These are phyloP conservation scores for Calonectris borealis DNA, from an alignment of 2,113 vertebrate species.

Conservation along the genomic window DNA sequence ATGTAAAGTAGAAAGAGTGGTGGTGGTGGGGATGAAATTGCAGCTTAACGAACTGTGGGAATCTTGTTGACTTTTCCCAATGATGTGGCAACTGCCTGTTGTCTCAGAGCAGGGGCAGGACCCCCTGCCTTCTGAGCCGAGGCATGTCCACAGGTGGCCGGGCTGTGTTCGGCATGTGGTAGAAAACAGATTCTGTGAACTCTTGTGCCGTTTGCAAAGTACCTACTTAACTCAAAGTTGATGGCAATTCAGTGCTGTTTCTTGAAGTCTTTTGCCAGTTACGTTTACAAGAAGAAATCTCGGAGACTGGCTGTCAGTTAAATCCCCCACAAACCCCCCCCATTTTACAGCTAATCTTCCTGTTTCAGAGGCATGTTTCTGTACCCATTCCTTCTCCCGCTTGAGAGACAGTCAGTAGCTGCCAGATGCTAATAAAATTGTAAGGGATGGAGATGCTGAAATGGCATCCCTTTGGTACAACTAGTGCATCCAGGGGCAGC, in stretches of 20 bases:
- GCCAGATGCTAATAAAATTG: constrained; percentile 23
- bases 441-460: background rate
- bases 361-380: background rate
- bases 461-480: constrained; percentile 4
- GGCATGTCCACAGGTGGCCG: background rate
- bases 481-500: background rate
- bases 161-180: background rate
- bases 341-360: background rate
- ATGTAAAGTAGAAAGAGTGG: background rate
- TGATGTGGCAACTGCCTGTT: background rate
- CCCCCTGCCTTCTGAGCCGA: background rate
- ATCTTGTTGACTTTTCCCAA: background rate
- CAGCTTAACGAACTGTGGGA: background rate
- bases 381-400: background rate
- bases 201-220: background rate
- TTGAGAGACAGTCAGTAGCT: background rate
- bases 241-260: background rate
- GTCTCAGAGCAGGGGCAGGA: background rate
- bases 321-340: background rate
- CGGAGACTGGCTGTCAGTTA: background rate
- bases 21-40: background rate
- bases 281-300: background rate
- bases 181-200: background rate
- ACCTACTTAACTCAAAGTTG: background rate
- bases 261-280: background rate